phyloP scores from a whole-genome alignment of 2,888 invertebrate species.

The Blera fallax region DNA sequence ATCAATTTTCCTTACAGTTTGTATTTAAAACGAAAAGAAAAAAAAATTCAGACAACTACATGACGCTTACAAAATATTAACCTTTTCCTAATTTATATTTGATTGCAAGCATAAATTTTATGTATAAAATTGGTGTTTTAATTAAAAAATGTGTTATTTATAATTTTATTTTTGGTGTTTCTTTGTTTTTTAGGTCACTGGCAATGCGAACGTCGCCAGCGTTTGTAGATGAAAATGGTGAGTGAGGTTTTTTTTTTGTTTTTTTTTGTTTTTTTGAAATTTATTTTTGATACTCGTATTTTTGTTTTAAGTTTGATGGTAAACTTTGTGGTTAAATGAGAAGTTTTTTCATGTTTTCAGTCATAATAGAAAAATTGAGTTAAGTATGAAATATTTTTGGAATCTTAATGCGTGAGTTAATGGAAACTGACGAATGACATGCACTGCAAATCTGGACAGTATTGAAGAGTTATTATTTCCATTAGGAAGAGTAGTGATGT shows the following conservation, averaged over 20 bases:
- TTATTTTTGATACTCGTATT: background rate
- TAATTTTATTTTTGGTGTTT: constrained; percentile 64
- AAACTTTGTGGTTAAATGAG: background rate
- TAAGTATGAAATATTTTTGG: background rate
- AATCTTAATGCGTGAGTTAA: background rate
- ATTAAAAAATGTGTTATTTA: constrained; percentile 31
- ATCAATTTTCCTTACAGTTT: background rate
- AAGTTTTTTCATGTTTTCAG: background rate
- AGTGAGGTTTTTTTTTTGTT: constrained; percentile 73
- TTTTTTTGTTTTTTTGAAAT: background rate
- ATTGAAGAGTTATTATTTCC: background rate
- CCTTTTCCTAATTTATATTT: constrained; percentile 48
- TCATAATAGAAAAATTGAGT: background rate
- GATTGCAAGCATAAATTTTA: constrained; percentile 24
- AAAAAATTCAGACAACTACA: background rate
- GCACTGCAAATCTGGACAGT: background rate
- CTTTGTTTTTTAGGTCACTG: constrained; percentile 78
- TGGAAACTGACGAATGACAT: background rate
- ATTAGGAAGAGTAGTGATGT: background rate
- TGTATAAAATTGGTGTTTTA: constrained; percentile 26
- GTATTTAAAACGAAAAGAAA: background rate
- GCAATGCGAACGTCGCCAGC: constrained; percentile 80
- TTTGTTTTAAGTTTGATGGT: constrained; percentile 12
- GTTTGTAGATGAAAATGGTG: constrained; percentile 81
- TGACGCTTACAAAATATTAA: constrained; percentile 39